These are phyloP conservation scores for Crenichthys baileyi DNA, from an alignment of 2,797 vertebrate genomes.

Conservation along the genomic window DNA sequence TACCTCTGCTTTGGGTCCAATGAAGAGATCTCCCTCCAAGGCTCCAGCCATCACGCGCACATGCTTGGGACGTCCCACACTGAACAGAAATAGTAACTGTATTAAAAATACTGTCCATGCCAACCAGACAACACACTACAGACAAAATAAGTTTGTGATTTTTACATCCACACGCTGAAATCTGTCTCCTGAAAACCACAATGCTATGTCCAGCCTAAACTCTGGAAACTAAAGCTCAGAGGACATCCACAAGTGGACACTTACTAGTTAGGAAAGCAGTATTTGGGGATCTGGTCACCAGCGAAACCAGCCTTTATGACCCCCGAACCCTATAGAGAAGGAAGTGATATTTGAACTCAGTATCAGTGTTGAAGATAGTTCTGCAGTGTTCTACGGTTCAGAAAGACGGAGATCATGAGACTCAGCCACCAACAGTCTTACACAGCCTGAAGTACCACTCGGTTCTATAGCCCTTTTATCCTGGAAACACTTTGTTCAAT, in stretches of 20 bases:
- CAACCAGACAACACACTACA: neutral
- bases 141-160: neutral
- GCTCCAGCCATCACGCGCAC: conserved; percentile 93
- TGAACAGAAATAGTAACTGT: conserved; percentile 56
- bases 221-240: too few relatives aligned
- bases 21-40: conserved; percentile 91
- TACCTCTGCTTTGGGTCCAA: conserved; percentile 92
- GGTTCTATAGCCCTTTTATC: neutral
- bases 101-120: neutral
- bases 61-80: conserved; percentile 91
- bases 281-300: conserved; percentile 93
- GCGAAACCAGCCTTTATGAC: conserved; percentile 93
- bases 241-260: conserved; percentile 41
- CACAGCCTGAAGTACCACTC: conserved; percentile 3
- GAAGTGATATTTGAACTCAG: neutral
- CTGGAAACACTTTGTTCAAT: conserved; percentile 26
- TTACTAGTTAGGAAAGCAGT: conserved; percentile 94
- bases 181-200: neutral
- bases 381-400: conserved; percentile 5
- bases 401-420: conserved; percentile 71
- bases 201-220: neutral
- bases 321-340: conserved; percentile 84
- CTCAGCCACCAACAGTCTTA: conserved; percentile 46
- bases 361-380: conserved; percentile 3
- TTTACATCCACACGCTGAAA: neutral